Evolutionary conservation across 35 echinoderm and acorn worm species (phyloP), one percentile per base, ranked within the genome.

Genomic region (Apostichopus japonicus): DNA sequence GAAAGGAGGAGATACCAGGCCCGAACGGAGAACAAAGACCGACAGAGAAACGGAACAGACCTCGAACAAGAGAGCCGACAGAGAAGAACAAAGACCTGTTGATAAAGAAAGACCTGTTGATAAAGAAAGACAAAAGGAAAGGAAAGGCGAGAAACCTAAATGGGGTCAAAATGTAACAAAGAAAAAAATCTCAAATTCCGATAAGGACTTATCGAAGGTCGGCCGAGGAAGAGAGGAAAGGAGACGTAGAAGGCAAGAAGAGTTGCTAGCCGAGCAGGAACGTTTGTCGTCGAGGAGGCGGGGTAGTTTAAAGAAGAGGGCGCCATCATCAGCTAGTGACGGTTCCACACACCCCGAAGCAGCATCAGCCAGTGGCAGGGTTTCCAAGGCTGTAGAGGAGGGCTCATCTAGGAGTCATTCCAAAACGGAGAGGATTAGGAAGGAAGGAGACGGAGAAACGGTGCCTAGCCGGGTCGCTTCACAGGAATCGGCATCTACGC

Each of bases 121-220:
- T 77, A 94, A 72, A 89, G 86, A 83, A 88, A 72, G 17, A 65
- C 62, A 14, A 61, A 65, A 8, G 15, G 82, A 88, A 77, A 80
- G 62, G 71, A 91, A 81, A 70, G 55, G 77, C 65, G 86, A 93
- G 23, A 90, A 87, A 63, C 96, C 96, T 6, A 83, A 91, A 62
- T 98, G 96, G 96, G 96, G 96, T 7, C 79, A 93, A 22, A 92
- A 59, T 56, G 73, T 19, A 24, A 77, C 93, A 65, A 92, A 57
- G 13, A 93, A 93, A 63, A 98, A 98, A 79, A 56, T 77, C 13
- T 84, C 92, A 57, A 95, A 95, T 61, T 95, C 96, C 23, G 94
- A 95, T 6, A 98, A 98, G 79, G 96, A 98, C 63, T 24, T 98
- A 76, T 93, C 96, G 27, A 80, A 87, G 63, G 91, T 24, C 58